These are phyloP conservation scores for Taenioides sp. DNA, from an alignment of 2,797 vertebrate genomes.

Conservation along the genomic window DNA sequence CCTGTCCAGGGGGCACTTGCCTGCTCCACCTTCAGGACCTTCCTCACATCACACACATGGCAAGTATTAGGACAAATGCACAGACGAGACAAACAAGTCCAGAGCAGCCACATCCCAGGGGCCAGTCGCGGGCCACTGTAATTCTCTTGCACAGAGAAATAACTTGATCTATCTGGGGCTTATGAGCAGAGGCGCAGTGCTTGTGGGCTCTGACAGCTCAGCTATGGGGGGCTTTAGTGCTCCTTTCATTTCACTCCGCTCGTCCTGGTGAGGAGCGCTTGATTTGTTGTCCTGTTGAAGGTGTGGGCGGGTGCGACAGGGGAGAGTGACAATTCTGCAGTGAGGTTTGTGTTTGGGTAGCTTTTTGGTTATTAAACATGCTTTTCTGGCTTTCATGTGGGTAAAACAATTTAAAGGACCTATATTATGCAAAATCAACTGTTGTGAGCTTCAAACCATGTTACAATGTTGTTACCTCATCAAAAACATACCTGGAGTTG, in stretches of 20 bases:
- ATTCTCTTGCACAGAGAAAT: slow-evolving; percentile 55
- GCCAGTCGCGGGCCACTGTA: slow-evolving; percentile 19
- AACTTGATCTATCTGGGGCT: slow-evolving; percentile 56
- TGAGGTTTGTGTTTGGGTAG: slow-evolving; percentile 27
- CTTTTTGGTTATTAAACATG: not conserved
- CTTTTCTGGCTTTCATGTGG: not conserved
- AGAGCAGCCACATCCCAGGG: slow-evolving; percentile 28
- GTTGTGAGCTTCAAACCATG: too few species aligned
- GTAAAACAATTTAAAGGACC: not conserved
- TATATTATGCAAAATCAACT: too few species aligned
- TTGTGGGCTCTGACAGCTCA: slow-evolving; percentile 46
- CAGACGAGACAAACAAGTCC: slow-evolving; percentile 51
- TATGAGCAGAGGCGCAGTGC: slow-evolving; percentile 41
- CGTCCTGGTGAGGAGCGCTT: slow-evolving; percentile 51
- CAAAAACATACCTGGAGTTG: too few species aligned
- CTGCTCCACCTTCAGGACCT: slow-evolving; percentile 44
- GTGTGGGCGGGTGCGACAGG: slow-evolving; percentile 28
- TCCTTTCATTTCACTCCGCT: slow-evolving; percentile 48
- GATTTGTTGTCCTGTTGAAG: slow-evolving; percentile 52
- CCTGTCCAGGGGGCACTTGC: slow-evolving; percentile 32
- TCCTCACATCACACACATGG: slow-evolving; percentile 58
- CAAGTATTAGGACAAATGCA: slow-evolving; percentile 58
- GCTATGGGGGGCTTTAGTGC: slow-evolving; percentile 30
- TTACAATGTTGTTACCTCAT: too few species aligned
- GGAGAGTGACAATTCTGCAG: slow-evolving; percentile 26